Conservation (phyloP, 2,113 vertebrate species). For the Dicrurus megarhynchus region DNA sequence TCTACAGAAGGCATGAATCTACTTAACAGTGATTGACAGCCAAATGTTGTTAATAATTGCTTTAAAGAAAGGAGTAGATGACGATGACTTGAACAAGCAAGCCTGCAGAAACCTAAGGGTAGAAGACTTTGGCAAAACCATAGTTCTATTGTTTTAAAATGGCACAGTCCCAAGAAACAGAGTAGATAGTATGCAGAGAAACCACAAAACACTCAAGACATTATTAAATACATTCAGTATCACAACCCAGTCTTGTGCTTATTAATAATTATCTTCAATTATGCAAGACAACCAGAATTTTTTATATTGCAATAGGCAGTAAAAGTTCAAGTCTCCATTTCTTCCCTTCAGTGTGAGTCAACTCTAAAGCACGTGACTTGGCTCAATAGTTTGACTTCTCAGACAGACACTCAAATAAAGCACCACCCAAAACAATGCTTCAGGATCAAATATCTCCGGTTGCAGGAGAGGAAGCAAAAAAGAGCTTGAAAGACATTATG, state of each 20-base stretch:
- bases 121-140: neutral
- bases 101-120: neutral
- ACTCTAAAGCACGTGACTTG: neutral
- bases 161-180: neutral
- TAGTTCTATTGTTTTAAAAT: neutral
- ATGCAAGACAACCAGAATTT: neutral
- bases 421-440: neutral
- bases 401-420: neutral
- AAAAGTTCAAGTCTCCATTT: neutral
- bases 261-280: neutral
- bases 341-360: neutral
- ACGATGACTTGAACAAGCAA: neutral
- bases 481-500: neutral
- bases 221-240: neutral
- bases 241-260: neutral
- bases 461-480: neutral
- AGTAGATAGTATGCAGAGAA: neutral
- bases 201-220: neutral
- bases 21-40: neutral
- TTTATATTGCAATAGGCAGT: neutral
- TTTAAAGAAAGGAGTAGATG: neutral
- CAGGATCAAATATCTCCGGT: neutral
- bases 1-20: conserved; percentile 20
- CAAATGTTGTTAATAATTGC: neutral
- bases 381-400: neutral